Evolutionary conservation across 2,888 invertebrate species (phyloP), one percentile per base, ranked within the genome.

Genomic region (Halocaridina rubra): DNA sequence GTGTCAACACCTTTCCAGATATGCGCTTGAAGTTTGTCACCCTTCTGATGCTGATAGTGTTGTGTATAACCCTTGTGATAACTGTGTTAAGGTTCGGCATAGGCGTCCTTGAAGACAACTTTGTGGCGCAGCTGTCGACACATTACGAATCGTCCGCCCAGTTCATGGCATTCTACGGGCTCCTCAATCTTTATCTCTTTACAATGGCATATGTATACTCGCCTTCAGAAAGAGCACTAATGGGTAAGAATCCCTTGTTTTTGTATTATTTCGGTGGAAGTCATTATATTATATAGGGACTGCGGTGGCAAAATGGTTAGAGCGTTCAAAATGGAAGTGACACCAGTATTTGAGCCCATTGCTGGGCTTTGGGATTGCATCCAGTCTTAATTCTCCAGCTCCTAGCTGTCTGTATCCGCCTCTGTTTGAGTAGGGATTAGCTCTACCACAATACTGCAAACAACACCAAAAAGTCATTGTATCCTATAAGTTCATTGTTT

Each of bases 141-240:
- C 95, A 77, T 16, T 97, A 97, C 91, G 94, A 95, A 89, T 97
- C 96, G 89, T 98, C 97, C 0, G 97, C 96, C 7, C 97, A 98
- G 89, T 98, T 98, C 91, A 97, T 98, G 95, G 95, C 97, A 3
- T 95, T 97, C 89, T 98, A 98, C 91, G 97, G 97, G 30, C 93
- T 98, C 67, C 93, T 98, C 80, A 98, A 98, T 92, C 96, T 98
- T 91, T 98, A 98, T 91, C 91, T 98, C 88, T 98, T 96, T 91
- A 95, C 96, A 7, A 95, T 98, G 95, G 96, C 97, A 19, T 98
- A 97, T 91, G 95, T 98, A 72, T 98, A 98, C 91, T 95, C 98
- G 0, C 98, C 98, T 7, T 86, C 95, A 30, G 93, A 93, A 85
- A 95, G 94, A 89, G 94, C 96, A 88, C 92, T 95, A 74, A 96